Base-by-base conservation (phyloP, 1,140 invertebrate genomes). In the Cyphomyrmex costatus region DNA sequence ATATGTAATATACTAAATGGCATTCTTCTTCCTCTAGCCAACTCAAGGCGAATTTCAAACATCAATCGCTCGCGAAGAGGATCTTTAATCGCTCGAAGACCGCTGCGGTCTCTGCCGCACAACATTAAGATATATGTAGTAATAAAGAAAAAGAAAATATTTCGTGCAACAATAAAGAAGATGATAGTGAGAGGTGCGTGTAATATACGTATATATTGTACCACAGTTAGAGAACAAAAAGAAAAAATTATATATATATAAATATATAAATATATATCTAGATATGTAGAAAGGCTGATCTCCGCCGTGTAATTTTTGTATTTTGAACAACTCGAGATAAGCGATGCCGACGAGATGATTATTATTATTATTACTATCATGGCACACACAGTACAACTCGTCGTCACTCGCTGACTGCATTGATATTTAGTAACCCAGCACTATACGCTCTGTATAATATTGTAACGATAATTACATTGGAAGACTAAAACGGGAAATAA, bases 221-320 rank as follows among this genome's bases (percentile, higher is more conserved):
- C 6, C 60, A 60, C 82, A 53, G 33, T 24, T 51, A 53, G 36
- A 51, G 5, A 56, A 58, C 53, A 49, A 63, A 46, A 60, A 53
- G 53, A 33, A 70, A 73, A 66, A 73, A 65, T 51, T 74, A 87
- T 65, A 63, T 36, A 85, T 53, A 66, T 24, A 65, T 88, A 88
- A 56, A 65, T 73, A 86, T 63, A 74, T 16, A 78, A 8, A 88
- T 70, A 79, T 74, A 49, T 61, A 27, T 42, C 51, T 65, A 84
- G 49, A 76, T 63, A 80, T 56, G 88, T 86, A 86, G 88, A 89
- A 56, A 89, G 85, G 88, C 88, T 90, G 89, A 90, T 89, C 79
- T 89, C 78, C 74, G 89, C 79, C 88, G 89, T 89, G 88, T 90
- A 90, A 90, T 90, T 90, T 90, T 90, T 90, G 88, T 87, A 90